Evolutionary conservation across 1,140 invertebrate genomes (phyloP).

Genomic region (Magallana ariakensis): DNA sequence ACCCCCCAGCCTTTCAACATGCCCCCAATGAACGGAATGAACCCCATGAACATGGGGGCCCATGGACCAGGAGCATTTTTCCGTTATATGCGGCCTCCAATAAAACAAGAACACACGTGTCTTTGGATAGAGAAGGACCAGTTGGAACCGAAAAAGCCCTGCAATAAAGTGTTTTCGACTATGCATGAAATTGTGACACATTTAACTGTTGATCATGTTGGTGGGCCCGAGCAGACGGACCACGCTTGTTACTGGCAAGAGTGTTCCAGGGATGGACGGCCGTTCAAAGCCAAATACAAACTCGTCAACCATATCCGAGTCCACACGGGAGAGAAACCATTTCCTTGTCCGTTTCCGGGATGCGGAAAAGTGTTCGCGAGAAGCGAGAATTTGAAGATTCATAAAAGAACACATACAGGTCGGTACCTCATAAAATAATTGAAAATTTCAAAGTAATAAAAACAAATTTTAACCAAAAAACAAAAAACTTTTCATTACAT

Average conservation of each 20-base stretch:
- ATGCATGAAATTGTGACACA: conserved; percentile 99
- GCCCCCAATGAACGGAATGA: conserved; percentile 76
- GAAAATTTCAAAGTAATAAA: background rate
- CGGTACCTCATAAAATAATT: background rate
- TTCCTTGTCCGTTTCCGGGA: conserved; percentile 96
- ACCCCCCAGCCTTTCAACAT: conserved; percentile 72
- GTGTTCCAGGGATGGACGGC: conserved; percentile 93
- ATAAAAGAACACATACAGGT: conserved; percentile 94
- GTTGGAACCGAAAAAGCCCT: conserved; percentile 88
- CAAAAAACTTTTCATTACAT: too few relatives aligned
- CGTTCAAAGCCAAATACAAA: conserved; percentile 99
- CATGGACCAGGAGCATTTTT: conserved; percentile 85
- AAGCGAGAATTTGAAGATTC: conserved; percentile 99
- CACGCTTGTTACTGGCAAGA: conserved; percentile 91
- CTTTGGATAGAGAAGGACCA: conserved; percentile 95
- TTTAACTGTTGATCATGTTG: conserved; percentile 98
- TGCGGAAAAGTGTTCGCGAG: conserved; percentile 99
- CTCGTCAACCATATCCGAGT: conserved; percentile 99
- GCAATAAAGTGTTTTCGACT: conserved; percentile 94
- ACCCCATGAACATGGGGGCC: conserved; percentile 75
- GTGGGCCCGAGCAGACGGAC: conserved; percentile 89
- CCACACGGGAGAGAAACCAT: conserved; percentile 99
- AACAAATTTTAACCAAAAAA: background rate
- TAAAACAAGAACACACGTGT: conserved; percentile 94
- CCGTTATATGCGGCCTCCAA: conserved; percentile 90